Conservation (phyloP, 2,888 invertebrate genomes). For the Lutraria lutraria region DNA sequence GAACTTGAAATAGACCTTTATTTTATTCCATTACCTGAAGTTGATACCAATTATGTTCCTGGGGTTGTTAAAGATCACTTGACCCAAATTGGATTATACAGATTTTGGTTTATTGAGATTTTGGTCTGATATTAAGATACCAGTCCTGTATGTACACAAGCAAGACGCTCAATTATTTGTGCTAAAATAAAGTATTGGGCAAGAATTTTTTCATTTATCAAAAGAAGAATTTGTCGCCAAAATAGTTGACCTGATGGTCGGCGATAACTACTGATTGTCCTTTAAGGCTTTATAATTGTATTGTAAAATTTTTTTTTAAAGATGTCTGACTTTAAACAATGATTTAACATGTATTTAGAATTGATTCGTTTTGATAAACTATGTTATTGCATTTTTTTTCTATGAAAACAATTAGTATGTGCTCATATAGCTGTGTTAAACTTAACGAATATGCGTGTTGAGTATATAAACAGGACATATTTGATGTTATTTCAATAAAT, state of each 20-base stretch:
- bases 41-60: neutral
- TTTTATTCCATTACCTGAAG: neutral
- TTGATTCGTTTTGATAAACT: neutral
- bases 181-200: neutral
- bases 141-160: neutral
- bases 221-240: constrained; percentile 22
- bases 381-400: neutral
- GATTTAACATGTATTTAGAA: neutral
- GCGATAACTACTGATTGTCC: neutral
- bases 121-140: neutral
- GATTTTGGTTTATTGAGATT: neutral
- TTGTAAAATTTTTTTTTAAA: neutral
- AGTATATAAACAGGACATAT: too few relatives aligned
- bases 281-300: neutral
- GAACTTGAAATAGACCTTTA: constrained; percentile 8
- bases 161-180: neutral
- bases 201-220: neutral
- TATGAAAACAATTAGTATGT: neutral
- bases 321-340: neutral
- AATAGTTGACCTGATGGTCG: constrained; percentile 14
- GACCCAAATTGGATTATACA: constrained; percentile 7
- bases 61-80: neutral
- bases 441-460: neutral
- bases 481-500: too few relatives aligned
- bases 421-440: neutral